phyloP scores from a whole-genome alignment of 2,888 invertebrate genomes.

The Noctua janthe region DNA sequence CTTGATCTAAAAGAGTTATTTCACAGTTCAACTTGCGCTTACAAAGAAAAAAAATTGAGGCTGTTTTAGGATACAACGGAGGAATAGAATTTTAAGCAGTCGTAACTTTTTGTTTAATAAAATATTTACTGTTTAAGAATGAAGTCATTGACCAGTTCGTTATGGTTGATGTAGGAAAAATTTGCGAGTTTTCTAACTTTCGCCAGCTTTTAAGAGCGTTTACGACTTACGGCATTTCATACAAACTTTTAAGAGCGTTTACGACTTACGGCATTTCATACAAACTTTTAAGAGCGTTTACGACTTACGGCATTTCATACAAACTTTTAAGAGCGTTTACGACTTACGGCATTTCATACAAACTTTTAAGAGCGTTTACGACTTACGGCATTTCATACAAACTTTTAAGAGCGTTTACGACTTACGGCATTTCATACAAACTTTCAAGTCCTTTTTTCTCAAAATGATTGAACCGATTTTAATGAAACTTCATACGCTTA shows the following conservation, averaged over 20 bases:
- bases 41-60: background rate
- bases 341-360: too few relatives aligned
- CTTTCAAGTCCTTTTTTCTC: too few relatives aligned
- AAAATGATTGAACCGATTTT: too few relatives aligned
- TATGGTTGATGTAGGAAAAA: background rate
- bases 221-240: too few relatives aligned
- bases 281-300: conserved; percentile 2
- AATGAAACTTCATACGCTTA: too few relatives aligned
- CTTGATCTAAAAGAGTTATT: background rate
- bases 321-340: background rate
- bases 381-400: too few relatives aligned
- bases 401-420: too few relatives aligned
- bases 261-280: too few relatives aligned
- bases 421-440: too few relatives aligned
- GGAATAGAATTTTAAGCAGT: background rate
- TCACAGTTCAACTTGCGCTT: background rate
- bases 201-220: background rate
- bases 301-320: too few relatives aligned
- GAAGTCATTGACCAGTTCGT: background rate
- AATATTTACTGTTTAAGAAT: background rate
- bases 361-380: background rate
- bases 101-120: background rate
- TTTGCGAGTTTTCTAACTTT: background rate
- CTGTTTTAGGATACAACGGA: background rate
- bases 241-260: background rate